Evolutionary conservation across 2,797 vertebrate genomes (phyloP), one percentile per base, ranked within the genome.

Genomic region (Gymnoscopelus braueri): DNA sequence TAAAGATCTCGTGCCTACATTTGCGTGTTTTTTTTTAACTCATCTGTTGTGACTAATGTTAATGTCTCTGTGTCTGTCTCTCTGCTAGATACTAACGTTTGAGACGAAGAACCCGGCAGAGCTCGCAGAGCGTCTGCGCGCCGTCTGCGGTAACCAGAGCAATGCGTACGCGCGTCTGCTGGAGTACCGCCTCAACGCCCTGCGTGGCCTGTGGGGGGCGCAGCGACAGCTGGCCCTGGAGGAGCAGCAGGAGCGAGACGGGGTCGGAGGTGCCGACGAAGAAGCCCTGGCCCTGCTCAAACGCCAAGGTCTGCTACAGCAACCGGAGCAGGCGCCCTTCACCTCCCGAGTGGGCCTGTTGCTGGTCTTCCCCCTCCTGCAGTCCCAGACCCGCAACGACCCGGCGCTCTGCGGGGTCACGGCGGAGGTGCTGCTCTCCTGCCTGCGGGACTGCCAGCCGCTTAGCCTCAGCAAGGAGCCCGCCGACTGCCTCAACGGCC

Each of bases 101-200:
- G 98, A 99, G 93, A 99, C 96, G n/a, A 99, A 99, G 93, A 99
- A 97, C 73, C 96, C 97, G 0, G 90, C 89, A 0, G 98, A 99
- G 86, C 89, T 99, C 57, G 96, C 97, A 0, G 97, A 99, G 87
- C 97, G 96, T 32, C 84, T 99, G 26, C 96, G 97, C 5, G 94
- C 97, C 0, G 95, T 99, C 53, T 99, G 98, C n/a, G 98, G 97
- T 3, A 99, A 98, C 85, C 98, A 99, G 93, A 99, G 98, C 91
- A 99, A 99, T 1, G 98, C 98, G 1, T 99, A 99, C 0, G 97
- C 98, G 1, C 96, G 97, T 7, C 94, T 99, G 63, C 91, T 99
- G 79, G 97, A 99, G 79, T 99, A 99, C 85, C 96, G 98, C 5
- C 95, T 99, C 55, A 99, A 99, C 4, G 97, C 98, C 1, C 83